Percentiles rank a stretch among this genome's conserved stretches.
phyloP scores from a whole-genome alignment of 2,888 invertebrate species.

The Brachyopa scutellaris region DNA sequence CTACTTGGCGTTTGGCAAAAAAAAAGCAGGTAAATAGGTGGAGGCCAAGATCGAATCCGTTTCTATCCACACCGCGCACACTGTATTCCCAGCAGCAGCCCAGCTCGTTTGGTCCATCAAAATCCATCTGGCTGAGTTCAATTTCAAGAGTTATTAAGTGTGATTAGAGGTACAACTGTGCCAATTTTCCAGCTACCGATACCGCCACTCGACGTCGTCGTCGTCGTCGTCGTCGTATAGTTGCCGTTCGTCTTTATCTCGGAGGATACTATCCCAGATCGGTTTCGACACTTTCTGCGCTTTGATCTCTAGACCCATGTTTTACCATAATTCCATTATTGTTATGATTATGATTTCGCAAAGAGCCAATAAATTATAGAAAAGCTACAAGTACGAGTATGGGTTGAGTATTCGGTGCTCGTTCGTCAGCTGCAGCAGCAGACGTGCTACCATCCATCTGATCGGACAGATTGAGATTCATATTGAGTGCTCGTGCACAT shows the following conservation, averaged over 20 bases:
- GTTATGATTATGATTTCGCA: constrained; percentile 73
- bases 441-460: constrained; percentile 72
- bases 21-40: constrained; percentile 72
- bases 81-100: constrained; percentile 56
- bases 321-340: constrained; percentile 73
- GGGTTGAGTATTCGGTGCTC: background rate
- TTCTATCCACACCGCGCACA: constrained; percentile 35
- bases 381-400: constrained; percentile 31
- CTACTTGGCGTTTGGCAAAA: constrained; percentile 40
- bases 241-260: constrained; percentile 63
- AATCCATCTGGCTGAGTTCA: constrained; percentile 63
- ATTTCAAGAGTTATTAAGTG: constrained; percentile 73
- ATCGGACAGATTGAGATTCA: constrained; percentile 71
- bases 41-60: constrained; percentile 72
- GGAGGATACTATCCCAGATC: constrained; percentile 70
- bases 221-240: constrained; percentile 40
- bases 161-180: constrained; percentile 73
- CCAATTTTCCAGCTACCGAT: constrained; percentile 72
- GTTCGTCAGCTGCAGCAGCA: constrained; percentile 60
- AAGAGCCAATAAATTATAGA: constrained; percentile 73
- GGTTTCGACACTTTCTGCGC: constrained; percentile 73
- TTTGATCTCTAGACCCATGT: constrained; percentile 73
- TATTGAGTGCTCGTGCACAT: constrained; percentile 65
- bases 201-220: constrained; percentile 32
- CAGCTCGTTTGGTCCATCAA: constrained; percentile 59